Evolutionary conservation across 2,888 invertebrate species (phyloP).

Genomic region (Caenorhabditis sinica): DNA sequence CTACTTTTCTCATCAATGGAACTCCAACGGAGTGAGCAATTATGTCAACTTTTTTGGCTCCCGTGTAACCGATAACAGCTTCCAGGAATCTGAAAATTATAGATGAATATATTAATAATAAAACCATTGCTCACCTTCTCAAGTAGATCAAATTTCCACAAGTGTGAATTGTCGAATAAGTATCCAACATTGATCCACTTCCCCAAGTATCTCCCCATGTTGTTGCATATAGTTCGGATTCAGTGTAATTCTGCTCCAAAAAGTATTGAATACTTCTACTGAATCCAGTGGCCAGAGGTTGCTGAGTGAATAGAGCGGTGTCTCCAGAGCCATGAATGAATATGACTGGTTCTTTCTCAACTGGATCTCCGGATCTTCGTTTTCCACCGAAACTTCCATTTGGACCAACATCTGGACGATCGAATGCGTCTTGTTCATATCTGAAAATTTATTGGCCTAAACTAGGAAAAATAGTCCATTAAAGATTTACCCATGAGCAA

Average conservation of each 20-base stretch:
- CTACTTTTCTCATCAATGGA: constrained; percentile 78
- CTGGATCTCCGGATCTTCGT: constrained; percentile 72
- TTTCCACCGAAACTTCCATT: constrained; percentile 83
- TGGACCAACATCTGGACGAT: constrained; percentile 82
- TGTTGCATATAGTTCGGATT: constrained; percentile 81
- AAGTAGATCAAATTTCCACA: constrained; percentile 80
- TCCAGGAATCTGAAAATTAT: constrained; percentile 76
- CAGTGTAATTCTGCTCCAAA: constrained; percentile 82
- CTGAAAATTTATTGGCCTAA: constrained; percentile 48
- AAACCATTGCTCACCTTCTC: constrained; percentile 61
- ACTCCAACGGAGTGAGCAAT: constrained; percentile 83
- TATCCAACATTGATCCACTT: constrained; percentile 76
- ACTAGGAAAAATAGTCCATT: background rate
- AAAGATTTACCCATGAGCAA: constrained; percentile 77
- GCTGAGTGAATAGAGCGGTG: constrained; percentile 82
- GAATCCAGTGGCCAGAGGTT: constrained; percentile 75
- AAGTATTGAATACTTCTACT: constrained; percentile 80
- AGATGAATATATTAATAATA: background rate
- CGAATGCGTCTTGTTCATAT: constrained; percentile 79
- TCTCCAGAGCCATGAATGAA: constrained; percentile 83
- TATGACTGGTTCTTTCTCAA: constrained; percentile 80
- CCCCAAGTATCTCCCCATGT: constrained; percentile 82
- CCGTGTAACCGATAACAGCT: constrained; percentile 81
- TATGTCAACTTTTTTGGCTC: constrained; percentile 81
- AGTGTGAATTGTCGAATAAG: constrained; percentile 81